phyloP scores from a whole-genome alignment of 92 coral and sea anemone species.

The Pocillopora grandis region DNA sequence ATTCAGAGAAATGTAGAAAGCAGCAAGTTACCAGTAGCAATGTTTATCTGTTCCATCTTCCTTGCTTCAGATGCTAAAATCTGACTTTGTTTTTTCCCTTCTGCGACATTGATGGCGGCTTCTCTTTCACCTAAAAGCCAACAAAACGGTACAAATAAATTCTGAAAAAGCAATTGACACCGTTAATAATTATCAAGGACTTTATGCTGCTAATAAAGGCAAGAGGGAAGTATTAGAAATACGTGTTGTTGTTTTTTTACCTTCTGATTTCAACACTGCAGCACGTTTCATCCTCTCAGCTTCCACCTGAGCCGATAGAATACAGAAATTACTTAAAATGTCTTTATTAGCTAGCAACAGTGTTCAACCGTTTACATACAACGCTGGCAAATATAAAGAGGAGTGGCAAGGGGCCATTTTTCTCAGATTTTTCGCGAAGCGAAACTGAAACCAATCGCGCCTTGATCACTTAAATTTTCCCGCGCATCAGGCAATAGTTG shows the following conservation, averaged over 20 bases:
- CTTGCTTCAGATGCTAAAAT: conserved; percentile 92
- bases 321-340: background rate
- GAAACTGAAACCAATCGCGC: too few relatives aligned
- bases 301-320: conserved; percentile 67
- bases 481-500: too few relatives aligned
- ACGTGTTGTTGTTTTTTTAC: conserved; percentile 26
- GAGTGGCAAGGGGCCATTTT: too few relatives aligned
- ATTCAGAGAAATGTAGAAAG: background rate
- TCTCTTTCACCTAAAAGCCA: conserved; percentile 69
- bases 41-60: conserved; percentile 86
- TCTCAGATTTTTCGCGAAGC: too few relatives aligned
- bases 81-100: conserved; percentile 93
- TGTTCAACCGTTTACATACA: too few relatives aligned
- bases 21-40: conserved; percentile 74
- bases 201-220: background rate
- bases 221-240: background rate
- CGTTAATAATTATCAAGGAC: too few relatives aligned
- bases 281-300: conserved; percentile 98
- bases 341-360: background rate
- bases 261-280: conserved; percentile 88
- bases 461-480: too few relatives aligned
- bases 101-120: conserved; percentile 97
- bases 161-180: too few relatives aligned
- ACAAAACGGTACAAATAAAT: background rate
- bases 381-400: too few relatives aligned